phyloP scores from a whole-genome alignment of 2,113 vertebrate species.

The Tenebrosternarchus preto region DNA sequence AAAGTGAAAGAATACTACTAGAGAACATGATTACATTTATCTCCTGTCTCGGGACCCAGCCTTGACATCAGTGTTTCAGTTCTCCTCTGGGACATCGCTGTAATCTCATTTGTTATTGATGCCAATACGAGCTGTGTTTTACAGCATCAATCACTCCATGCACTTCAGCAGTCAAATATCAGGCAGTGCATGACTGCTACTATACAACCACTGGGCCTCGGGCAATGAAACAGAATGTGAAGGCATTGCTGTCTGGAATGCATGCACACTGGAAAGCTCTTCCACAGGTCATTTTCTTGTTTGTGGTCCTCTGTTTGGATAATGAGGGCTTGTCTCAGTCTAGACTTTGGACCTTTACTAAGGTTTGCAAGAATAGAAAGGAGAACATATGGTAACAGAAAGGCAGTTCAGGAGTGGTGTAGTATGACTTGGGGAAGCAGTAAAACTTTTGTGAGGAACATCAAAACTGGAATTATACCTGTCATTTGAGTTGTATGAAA shows the following conservation, averaged over 20 bases:
- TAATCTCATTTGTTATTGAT: slow-evolving; percentile 4
- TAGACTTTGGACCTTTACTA: background rate
- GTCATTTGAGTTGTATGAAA: background rate
- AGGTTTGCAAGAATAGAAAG: background rate
- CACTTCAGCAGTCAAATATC: no score
- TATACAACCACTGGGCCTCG: background rate
- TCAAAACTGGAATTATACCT: background rate
- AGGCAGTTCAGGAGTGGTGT: background rate
- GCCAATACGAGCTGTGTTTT: background rate
- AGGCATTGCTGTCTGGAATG: background rate
- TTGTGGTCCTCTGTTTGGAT: background rate
- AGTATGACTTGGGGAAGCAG: no score
- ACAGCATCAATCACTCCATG: background rate
- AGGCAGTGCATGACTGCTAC: no score
- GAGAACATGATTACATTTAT: slow-evolving; percentile 21
- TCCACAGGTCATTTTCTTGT: background rate
- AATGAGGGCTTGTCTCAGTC: background rate
- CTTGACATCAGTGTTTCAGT: slow-evolving; percentile 7
- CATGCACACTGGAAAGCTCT: background rate
- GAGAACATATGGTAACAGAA: background rate
- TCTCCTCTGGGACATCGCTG: background rate
- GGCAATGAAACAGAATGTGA: background rate
- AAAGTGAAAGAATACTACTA: slow-evolving; percentile 18
- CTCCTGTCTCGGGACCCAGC: slow-evolving; percentile 14
- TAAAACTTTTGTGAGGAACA: background rate